These are phyloP conservation scores for Telmatherina bonti DNA, from an alignment of 2,797 vertebrate genomes.

Conservation along the genomic window DNA sequence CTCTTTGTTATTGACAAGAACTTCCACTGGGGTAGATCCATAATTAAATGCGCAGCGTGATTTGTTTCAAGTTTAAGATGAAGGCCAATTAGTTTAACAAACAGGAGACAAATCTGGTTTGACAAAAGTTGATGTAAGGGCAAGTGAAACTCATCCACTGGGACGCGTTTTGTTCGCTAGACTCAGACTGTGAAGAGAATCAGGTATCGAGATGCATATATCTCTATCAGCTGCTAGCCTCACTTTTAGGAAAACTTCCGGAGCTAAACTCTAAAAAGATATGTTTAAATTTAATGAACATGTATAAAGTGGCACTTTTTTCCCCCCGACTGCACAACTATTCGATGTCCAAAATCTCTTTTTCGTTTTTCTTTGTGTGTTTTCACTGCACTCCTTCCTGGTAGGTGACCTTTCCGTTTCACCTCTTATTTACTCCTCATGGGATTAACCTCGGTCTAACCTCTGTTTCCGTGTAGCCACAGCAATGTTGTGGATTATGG, in stretches of 20 bases:
- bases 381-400: conserved; percentile 27
- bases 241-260: conserved; percentile 15
- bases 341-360: conserved; percentile 24
- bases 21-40: conserved; percentile 70
- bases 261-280: background rate
- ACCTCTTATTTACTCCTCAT: conserved; percentile 56
- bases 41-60: conserved; percentile 76
- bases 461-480: conserved; percentile 67
- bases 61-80: conserved; percentile 74
- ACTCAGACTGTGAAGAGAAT: background rate
- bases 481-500: conserved; percentile 68
- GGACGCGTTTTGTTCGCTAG: conserved; percentile 57
- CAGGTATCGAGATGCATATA: background rate
- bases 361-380: conserved; percentile 38
- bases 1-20: conserved; percentile 68
- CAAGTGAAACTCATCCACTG: conserved; percentile 60
- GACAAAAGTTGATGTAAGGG: conserved; percentile 74
- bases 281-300: background rate
- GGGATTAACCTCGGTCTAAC: conserved; percentile 58
- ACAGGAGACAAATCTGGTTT: conserved; percentile 76
- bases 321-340: no score
- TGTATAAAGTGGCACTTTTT: conserved; percentile 1
- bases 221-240: background rate
- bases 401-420: conserved; percentile 50
- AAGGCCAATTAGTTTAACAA: conserved; percentile 82